A percentile compares a stretch with the other conserved stretches of the same genome.
phyloP scores from a whole-genome alignment of 2,113 vertebrate species.

The Uropsilus gracilis region DNA sequence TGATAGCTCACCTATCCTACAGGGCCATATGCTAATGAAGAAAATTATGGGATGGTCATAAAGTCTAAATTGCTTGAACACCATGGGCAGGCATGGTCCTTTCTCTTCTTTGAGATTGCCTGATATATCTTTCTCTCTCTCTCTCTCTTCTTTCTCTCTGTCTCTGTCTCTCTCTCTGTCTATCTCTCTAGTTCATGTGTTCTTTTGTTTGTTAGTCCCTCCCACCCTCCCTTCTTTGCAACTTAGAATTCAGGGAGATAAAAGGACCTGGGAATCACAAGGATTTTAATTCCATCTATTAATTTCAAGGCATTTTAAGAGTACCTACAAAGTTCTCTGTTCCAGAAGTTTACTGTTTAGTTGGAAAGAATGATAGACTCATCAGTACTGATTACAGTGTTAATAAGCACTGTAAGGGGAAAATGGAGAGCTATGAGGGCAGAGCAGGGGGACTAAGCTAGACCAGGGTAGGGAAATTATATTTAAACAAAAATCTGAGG shows the following conservation, averaged over 20 bases:
- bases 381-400: neutral
- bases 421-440: neutral
- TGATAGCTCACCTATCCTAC: no score
- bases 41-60: neutral
- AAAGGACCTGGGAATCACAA: neutral
- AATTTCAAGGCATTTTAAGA: neutral
- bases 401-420: neutral
- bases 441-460: neutral
- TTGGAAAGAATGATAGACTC: neutral
- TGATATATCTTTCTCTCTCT: no score
- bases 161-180: no score
- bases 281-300: neutral
- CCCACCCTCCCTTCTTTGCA: neutral
- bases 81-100: neutral
- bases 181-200: no score
- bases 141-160: no score
- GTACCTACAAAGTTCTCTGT: neutral
- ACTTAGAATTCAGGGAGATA: neutral
- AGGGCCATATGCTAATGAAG: neutral
- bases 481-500: neutral
- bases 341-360: neutral
- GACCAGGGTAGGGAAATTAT: neutral
- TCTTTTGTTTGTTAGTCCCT: no score
- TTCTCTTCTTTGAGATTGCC: neutral
- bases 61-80: neutral